Evolutionary conservation across 2,888 invertebrate genomes (phyloP).

Genomic region (Scaptomyza polygonia): DNA sequence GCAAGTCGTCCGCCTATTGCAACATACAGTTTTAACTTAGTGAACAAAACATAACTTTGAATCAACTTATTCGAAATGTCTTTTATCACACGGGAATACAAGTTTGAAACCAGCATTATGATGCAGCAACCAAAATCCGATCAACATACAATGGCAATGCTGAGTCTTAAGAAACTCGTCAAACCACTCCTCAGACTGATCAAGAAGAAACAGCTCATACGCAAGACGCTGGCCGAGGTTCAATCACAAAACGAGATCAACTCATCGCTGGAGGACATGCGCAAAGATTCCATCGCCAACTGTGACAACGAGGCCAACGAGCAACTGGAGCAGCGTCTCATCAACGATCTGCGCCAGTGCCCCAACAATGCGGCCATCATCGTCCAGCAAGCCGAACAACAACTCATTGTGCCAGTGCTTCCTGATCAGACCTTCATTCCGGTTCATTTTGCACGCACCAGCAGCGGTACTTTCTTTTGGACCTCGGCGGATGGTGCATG

Average conservation of each 20-base stretch:
- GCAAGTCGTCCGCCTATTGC: slow-evolving; percentile 37
- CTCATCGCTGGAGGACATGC: slow-evolving; percentile 83
- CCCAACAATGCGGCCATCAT: slow-evolving; percentile 89
- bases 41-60: slow-evolving; percentile 9
- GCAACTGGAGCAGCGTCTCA: slow-evolving; percentile 90
- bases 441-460: slow-evolving; percentile 91
- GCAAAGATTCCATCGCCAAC: slow-evolving; percentile 80
- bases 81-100: slow-evolving; percentile 82
- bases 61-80: slow-evolving; percentile 64
- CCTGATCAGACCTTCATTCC: slow-evolving; percentile 85
- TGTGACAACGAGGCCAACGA: slow-evolving; percentile 88
- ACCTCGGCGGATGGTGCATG: slow-evolving; percentile 85
- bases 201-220: slow-evolving; percentile 80
- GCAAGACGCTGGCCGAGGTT: slow-evolving; percentile 81
- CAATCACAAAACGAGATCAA: slow-evolving; percentile 81
- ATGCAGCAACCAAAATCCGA: slow-evolving; percentile 79
- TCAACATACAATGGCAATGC: slow-evolving; percentile 81
- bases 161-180: slow-evolving; percentile 80
- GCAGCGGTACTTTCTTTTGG: slow-evolving; percentile 93
- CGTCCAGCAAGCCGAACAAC: slow-evolving; percentile 86
- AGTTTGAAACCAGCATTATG: slow-evolving; percentile 76
- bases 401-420: slow-evolving; percentile 74
- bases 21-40: slow-evolving; percentile 16
- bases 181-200: slow-evolving; percentile 82
- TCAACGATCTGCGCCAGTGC: slow-evolving; percentile 89